Evolutionary conservation across 1,140 invertebrate species (phyloP).

Genomic region (Drosophila saltans): DNA sequence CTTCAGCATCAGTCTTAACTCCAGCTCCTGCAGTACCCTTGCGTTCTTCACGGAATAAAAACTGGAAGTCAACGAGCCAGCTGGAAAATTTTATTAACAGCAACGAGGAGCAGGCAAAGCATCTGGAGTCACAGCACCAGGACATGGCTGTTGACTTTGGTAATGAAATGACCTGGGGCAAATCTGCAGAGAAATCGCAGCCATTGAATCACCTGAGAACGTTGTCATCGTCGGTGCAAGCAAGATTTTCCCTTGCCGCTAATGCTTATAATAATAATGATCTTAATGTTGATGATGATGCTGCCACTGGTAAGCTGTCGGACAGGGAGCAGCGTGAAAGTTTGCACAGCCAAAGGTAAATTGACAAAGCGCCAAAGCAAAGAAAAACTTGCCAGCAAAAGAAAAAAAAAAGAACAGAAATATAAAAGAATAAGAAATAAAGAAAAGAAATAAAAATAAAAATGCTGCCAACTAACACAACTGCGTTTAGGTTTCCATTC

Average conservation of each 20-base stretch:
- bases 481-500: conserved; percentile 48
- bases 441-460: conserved; percentile 13
- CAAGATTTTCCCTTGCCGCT: conserved; percentile 33
- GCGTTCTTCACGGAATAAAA: conserved; percentile 43
- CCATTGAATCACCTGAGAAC: conserved; percentile 69
- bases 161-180: conserved; percentile 78
- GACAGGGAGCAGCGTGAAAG: conserved; percentile 51
- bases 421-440: conserved; percentile 13
- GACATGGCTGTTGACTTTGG: conserved; percentile 69
- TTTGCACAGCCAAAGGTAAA: conserved; percentile 75
- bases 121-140: conserved; percentile 38
- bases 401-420: conserved; percentile 20
- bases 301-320: conserved; percentile 5
- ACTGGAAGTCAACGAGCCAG: conserved; percentile 66
- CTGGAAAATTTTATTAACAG: conserved; percentile 78
- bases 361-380: conserved; percentile 56
- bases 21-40: conserved; percentile 9
- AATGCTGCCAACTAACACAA: conserved; percentile 43
- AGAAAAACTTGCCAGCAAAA: conserved; percentile 15
- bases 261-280: conserved; percentile 36
- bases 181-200: conserved; percentile 66
- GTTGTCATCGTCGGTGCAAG: conserved; percentile 15
- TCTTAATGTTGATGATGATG: conserved; percentile 27
- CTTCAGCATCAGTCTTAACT: not conserved
- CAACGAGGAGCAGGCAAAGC: conserved; percentile 43